phyloP scores from a whole-genome alignment of 2,888 invertebrate genomes.

The Gortyna flavago region DNA sequence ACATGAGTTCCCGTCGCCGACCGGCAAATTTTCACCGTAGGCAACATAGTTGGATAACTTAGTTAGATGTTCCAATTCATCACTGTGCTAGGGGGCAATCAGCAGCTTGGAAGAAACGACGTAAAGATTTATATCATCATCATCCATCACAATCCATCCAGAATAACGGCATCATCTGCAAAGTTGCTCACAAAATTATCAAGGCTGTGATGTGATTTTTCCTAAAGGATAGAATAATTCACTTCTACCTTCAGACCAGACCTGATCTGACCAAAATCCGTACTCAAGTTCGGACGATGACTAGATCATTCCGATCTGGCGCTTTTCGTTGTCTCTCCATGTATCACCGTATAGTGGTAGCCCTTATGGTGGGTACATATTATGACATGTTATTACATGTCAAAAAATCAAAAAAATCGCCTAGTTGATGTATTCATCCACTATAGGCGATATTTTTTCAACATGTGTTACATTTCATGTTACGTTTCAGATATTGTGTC shows the following conservation, averaged over 20 bases:
- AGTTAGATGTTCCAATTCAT: slow-evolving; percentile 81
- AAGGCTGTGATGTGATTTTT: background rate
- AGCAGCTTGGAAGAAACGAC: slow-evolving; percentile 19
- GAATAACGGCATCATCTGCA: background rate
- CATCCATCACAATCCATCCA: background rate
- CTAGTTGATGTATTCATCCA: no score
- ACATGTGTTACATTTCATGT: background rate
- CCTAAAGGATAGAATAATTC: background rate
- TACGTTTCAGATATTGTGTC: background rate
- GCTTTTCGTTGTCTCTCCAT: background rate
- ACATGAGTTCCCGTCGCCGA: slow-evolving; percentile 77
- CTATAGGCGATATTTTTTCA: background rate
- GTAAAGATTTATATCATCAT: background rate
- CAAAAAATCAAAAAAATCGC: no score
- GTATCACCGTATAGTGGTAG: background rate
- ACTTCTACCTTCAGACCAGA: background rate
- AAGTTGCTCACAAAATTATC: background rate
- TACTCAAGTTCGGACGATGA: background rate
- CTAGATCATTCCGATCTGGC: background rate
- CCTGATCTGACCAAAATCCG: background rate
- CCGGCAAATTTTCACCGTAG: slow-evolving; percentile 78
- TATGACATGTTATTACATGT: background rate
- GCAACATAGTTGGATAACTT: slow-evolving; percentile 82
- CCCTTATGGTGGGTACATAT: background rate
- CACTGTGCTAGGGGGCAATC: slow-evolving; percentile 66